Evolutionary conservation across 2,797 vertebrate species (phyloP).

Genomic region (Tympanoctomys barrerae): DNA sequence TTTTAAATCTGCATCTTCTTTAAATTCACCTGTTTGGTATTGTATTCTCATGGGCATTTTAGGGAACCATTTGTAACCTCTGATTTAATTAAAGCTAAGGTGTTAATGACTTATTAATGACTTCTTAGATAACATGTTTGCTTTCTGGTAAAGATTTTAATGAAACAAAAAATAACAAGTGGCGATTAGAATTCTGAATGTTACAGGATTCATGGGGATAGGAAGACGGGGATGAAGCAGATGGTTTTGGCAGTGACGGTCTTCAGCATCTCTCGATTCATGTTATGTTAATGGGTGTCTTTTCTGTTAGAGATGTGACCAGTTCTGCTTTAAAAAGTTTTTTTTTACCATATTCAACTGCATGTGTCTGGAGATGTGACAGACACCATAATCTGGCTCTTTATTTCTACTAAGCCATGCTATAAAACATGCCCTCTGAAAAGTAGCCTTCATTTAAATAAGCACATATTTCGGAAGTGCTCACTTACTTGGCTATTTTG

Average conservation of each 20-base stretch:
- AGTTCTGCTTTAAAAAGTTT: conserved; percentile 45
- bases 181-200: conserved; percentile 64
- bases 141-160: conserved; percentile 76
- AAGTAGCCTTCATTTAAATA: conserved; percentile 65
- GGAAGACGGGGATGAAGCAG: background rate
- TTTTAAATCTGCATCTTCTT: conserved; percentile 9
- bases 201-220: conserved; percentile 20
- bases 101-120: conserved; percentile 69
- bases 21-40: conserved; percentile 58
- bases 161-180: conserved; percentile 36
- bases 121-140: conserved; percentile 67
- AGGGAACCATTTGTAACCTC: conserved; percentile 61
- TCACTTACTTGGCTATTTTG: conserved; percentile 57
- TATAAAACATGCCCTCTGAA: conserved; percentile 61
- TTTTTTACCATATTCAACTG: conserved; percentile 60
- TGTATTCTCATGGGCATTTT: background rate
- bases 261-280: background rate
- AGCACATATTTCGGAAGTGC: conserved; percentile 58
- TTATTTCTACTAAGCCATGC: conserved; percentile 47
- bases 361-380: conserved; percentile 67
- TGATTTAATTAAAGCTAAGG: conserved; percentile 70
- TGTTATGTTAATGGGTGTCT: background rate
- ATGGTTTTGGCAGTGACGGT: conserved; percentile 26
- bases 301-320: conserved; percentile 63
- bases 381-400: conserved; percentile 70